Evolutionary conservation across 2,113 vertebrate genomes (phyloP).

Genomic region (Zosterops lateralis): DNA sequence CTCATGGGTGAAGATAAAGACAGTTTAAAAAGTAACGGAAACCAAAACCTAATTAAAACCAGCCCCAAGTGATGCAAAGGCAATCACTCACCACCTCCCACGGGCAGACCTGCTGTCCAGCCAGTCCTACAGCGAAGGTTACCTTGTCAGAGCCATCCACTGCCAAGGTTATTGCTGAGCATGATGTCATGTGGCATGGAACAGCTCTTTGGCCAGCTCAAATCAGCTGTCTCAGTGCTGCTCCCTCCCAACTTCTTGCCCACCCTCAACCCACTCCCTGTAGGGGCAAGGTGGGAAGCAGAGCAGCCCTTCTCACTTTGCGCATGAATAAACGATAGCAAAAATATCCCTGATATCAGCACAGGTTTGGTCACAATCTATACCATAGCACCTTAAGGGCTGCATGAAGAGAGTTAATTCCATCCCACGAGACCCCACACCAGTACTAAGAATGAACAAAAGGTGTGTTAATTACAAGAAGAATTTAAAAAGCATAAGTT

Average conservation of each 20-base stretch:
- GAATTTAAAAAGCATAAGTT: not conserved
- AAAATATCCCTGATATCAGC: rapidly evolving
- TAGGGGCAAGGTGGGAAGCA: not conserved
- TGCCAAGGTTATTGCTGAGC: not conserved
- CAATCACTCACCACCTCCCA: not conserved
- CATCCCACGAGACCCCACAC: not conserved
- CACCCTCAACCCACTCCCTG: not conserved
- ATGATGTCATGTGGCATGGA: rapidly evolving
- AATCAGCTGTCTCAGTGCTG: not conserved
- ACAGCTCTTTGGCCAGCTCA: not conserved
- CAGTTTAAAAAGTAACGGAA: not conserved
- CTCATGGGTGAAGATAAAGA: not conserved
- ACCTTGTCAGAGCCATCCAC: not conserved
- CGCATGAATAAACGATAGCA: rapidly evolving
- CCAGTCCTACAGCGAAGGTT: not conserved
- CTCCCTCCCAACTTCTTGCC: not conserved
- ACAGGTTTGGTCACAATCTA: not conserved
- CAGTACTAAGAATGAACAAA: not conserved
- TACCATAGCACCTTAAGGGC: not conserved
- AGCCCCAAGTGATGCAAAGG: not conserved
- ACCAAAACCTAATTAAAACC: not conserved
- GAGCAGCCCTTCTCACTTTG: rapidly evolving
- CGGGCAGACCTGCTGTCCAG: rapidly evolving
- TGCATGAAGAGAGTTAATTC: not conserved
- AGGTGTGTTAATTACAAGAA: not conserved